These are phyloP conservation scores for Tetragonisca angustula DNA, from an alignment of 2,888 invertebrate genomes.

Conservation along the genomic window DNA sequence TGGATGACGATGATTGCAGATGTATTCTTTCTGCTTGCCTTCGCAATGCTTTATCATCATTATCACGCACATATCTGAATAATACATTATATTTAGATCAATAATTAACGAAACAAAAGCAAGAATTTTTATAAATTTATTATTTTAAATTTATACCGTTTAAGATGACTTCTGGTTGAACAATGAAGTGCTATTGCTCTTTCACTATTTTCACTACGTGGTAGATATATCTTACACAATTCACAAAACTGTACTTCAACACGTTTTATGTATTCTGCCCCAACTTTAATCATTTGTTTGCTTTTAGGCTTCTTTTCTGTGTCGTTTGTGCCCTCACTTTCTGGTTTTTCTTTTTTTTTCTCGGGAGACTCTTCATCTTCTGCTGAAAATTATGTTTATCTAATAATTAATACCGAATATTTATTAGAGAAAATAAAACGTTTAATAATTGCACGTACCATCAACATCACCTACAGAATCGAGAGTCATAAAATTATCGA, in stretches of 20 bases:
- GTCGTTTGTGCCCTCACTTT: slow-evolving; percentile 78
- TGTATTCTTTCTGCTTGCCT: slow-evolving; percentile 89
- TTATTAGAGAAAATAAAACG: neutral
- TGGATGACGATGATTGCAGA: slow-evolving; percentile 79
- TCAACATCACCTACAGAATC: slow-evolving; percentile 95
- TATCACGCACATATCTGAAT: slow-evolving; percentile 89
- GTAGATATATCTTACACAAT: slow-evolving; percentile 90
- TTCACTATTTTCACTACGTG: slow-evolving; percentile 87
- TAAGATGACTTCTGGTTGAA: slow-evolving; percentile 90
- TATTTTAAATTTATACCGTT: slow-evolving; percentile 83
- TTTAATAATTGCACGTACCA: slow-evolving; percentile 85
- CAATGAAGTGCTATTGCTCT: slow-evolving; percentile 90
- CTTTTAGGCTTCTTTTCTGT: slow-evolving; percentile 85
- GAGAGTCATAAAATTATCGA: slow-evolving; percentile 94
- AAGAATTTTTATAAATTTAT: slow-evolving; percentile 1
- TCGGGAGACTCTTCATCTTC: slow-evolving; percentile 87
- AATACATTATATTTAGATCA: slow-evolving; percentile 9
- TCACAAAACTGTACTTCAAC: slow-evolving; percentile 93
- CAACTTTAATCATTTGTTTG: slow-evolving; percentile 90
- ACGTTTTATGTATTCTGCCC: slow-evolving; percentile 91
- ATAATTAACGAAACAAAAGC: neutral
- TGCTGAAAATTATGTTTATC: slow-evolving; percentile 45
- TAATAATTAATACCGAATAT: neutral
- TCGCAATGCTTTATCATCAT: slow-evolving; percentile 90
- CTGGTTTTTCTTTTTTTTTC: slow-evolving; percentile 85